Evolutionary conservation across 2,797 vertebrate genomes (phyloP), one percentile per base, ranked within the genome.

Genomic region (Cichlasoma orientale): DNA sequence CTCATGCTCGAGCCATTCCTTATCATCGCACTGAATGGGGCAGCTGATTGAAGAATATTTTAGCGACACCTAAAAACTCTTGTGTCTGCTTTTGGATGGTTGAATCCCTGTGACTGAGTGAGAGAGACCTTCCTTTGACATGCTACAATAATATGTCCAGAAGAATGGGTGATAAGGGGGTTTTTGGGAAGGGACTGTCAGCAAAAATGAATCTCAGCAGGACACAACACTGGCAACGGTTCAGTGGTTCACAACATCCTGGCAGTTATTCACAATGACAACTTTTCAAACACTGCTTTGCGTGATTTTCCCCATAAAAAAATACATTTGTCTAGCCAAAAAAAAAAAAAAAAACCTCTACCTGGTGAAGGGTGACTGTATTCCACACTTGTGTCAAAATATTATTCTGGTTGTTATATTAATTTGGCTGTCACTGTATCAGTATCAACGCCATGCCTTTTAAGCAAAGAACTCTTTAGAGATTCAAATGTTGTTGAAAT

Each of bases 121-220:
- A 82, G 84, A 76, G 83, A 89, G 77, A 83, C 85, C 85, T 82
- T 87, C 78, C 79, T 90, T 87, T 92, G 90, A 91, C 87, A 80
- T 84, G 86, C 72, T 63, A 82, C 80, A 82, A 86, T 89, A 92
- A 93, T 88, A 89, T 87, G 86, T 88, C 88, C 82, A 84, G 85
- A 86, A 92, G 92, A 94, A 91, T 82, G 88, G 91, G 80, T 83
- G 86, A 92, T 87, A 86, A 88, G 82, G 88, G 89, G 83, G 77
- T 86, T 90, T 36, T 92, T 83, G 88, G 90, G 89, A 89, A 86
- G 83, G 31, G 81, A 50, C 89, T 94, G 94, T 94, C 93, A 94
- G 79, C 89, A 90, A 87, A 93, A 92, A 92, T 94, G 88, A 92
- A 88, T 88, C 87, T 93, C 90, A 90, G 86, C 82, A 86, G 81